Evolutionary conservation across 2,797 vertebrate species (phyloP), one percentile per base, ranked within the genome.

Genomic region (Cossypha dichroa): DNA sequence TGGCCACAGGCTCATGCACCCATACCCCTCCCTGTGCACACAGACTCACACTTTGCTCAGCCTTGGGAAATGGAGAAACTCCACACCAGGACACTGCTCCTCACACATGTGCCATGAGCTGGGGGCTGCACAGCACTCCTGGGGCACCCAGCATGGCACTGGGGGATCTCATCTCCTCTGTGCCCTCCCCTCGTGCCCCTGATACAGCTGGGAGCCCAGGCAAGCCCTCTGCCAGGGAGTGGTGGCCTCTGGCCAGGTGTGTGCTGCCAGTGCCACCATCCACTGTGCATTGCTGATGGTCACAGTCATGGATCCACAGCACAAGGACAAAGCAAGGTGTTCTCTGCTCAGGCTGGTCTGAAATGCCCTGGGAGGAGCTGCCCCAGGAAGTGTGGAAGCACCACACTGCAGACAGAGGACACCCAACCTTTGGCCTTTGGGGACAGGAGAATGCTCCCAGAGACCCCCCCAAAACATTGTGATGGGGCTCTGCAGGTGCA

Each of bases 101-200:
- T 52, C 68, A 19, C 68, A 29, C 0, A 0, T 0, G 1, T 23
- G 33, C 6, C 15, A 1, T 1, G 3, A 43, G 5, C 3, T 3
- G 0, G 40, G 3, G 4, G 33, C 56, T 23, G 31, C 0, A 0
- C 54, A 11, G 89, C 2, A 0, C 36, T 59, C 48, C 81, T 29
- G 11, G 2, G 54, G 49, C 56, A 46, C 38, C 13, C 69, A 49
- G 16, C 4, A 0, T 2, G 5, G 58, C 10, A 2, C 38, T 3
- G 23, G 19, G 34, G 54, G 41, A 28, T 19, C 49, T 38, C 33
- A 2, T 10, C 36, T 26, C 15, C 25, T 72, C 59, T 46, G 29
- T 6, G 2, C 49, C 21, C 64, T 28, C 17, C 28, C 23, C 29
- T 41, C 1, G 0, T 23, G 16, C 20, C 45, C 34, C 79, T 10